Conservation (phyloP, 2,113 vertebrate genomes). For the Phrynocephalus versicolor region DNA sequence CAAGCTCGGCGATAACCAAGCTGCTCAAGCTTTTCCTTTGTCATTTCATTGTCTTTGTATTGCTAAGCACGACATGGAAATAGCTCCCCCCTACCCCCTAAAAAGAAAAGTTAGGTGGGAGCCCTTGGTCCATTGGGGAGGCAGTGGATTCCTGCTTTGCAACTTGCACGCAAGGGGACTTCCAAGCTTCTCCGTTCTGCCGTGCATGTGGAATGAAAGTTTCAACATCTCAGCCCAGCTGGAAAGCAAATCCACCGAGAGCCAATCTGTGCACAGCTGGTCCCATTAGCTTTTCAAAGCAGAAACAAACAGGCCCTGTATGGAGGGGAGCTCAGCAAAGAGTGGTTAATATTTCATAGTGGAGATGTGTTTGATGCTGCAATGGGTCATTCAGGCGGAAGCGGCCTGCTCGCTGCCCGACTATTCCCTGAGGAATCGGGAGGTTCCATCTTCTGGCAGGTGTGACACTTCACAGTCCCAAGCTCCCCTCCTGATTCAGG, state of each 20-base stretch:
- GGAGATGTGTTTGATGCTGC: conserved; percentile 17
- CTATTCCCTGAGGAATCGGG: neutral
- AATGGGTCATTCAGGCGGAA: conserved; percentile 12
- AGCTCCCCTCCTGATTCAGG: neutral
- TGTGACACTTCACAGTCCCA: neutral
- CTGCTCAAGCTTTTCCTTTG: neutral
- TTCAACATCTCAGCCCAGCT: neutral
- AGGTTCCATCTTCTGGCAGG: conserved; percentile 2
- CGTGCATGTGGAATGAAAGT: conserved; percentile 2
- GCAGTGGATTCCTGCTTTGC: neutral
- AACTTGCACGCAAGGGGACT: neutral
- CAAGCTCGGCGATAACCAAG: neutral
- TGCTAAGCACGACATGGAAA: neutral
- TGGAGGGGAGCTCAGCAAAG: neutral
- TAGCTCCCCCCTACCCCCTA: neutral
- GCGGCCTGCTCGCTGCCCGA: conserved; percentile 1
- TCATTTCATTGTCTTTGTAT: neutral
- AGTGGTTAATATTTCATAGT: conserved; percentile 27
- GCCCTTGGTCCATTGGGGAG: neutral
- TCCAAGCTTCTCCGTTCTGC: neutral
- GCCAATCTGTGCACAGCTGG: neutral
- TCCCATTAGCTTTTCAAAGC: conserved; percentile 22
- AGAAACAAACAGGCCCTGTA: conserved; percentile 9
- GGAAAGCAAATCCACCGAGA: conserved; percentile 24
- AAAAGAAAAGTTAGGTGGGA: neutral